Percentiles rank a stretch among this genome's conserved stretches.
phyloP scores from a whole-genome alignment of 2,113 vertebrate genomes.

The Nothoprocta pentlandii region DNA sequence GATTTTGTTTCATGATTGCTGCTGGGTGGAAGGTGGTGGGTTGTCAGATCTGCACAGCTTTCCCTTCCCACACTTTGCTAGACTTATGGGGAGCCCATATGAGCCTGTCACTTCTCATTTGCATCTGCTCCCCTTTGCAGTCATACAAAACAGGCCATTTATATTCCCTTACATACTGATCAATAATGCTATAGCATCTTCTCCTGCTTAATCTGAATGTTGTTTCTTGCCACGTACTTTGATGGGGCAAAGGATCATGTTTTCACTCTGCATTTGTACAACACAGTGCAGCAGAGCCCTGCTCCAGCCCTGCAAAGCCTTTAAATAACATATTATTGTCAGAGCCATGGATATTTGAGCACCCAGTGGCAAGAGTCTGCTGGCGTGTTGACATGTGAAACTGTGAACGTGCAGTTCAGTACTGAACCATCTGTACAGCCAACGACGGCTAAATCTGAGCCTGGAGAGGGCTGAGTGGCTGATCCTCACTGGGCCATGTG shows the following conservation, averaged over 20 bases:
- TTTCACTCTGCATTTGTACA: neutral
- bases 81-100: neutral
- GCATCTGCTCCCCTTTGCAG: neutral
- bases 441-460: neutral
- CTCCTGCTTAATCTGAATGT: neutral
- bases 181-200: fast-evolving
- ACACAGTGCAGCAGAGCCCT: neutral
- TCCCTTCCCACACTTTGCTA: neutral
- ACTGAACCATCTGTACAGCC: neutral
- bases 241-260: neutral
- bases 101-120: neutral
- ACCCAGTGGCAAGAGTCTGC: neutral
- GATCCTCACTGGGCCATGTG: fast-evolving
- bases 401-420: neutral
- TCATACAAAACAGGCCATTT: neutral
- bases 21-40: neutral
- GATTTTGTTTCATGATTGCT: neutral
- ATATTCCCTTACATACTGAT: neutral
- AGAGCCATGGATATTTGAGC: neutral
- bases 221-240: neutral
- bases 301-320: neutral
- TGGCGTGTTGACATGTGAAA: neutral
- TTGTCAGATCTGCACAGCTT: neutral
- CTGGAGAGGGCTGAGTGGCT: neutral
- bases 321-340: neutral